These are phyloP conservation scores for Hypsopygia costalis DNA, from an alignment of 2,888 invertebrate genomes.

Conservation along the genomic window DNA sequence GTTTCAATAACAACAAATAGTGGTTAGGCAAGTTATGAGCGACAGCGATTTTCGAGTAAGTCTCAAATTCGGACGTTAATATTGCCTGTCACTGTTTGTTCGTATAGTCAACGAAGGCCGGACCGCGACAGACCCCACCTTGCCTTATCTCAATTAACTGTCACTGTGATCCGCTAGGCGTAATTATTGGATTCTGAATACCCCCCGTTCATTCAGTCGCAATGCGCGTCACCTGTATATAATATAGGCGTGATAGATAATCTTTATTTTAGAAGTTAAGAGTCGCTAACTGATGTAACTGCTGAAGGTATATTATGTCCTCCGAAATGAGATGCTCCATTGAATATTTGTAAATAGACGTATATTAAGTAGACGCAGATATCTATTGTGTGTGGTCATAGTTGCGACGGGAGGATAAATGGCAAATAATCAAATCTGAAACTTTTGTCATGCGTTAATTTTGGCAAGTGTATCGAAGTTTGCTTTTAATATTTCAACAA, in stretches of 20 bases:
- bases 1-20: not conserved
- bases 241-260: conserved; percentile 21
- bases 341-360: conserved; percentile 44
- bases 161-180: conserved; percentile 75
- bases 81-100: no score
- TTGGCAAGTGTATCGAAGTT: no score
- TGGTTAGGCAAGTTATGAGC: not conserved
- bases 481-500: no score
- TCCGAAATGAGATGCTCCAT: conserved; percentile 22
- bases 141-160: conserved; percentile 73
- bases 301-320: conserved; percentile 17
- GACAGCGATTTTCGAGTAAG: not conserved
- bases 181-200: conserved; percentile 46
- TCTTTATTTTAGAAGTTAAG: conserved; percentile 18
- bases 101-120: conserved; percentile 11
- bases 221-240: conserved; percentile 19
- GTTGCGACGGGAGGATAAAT: conserved; percentile 14
- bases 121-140: conserved; percentile 59
- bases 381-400: conserved; percentile 17
- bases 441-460: no score
- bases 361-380: conserved; percentile 32
- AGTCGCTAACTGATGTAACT: conserved; percentile 18
- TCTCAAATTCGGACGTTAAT: not conserved
- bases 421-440: not conserved
- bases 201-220: not conserved